Base-by-base conservation (phyloP, 1,140 invertebrate species). In the Hycleus cichorii region DNA sequence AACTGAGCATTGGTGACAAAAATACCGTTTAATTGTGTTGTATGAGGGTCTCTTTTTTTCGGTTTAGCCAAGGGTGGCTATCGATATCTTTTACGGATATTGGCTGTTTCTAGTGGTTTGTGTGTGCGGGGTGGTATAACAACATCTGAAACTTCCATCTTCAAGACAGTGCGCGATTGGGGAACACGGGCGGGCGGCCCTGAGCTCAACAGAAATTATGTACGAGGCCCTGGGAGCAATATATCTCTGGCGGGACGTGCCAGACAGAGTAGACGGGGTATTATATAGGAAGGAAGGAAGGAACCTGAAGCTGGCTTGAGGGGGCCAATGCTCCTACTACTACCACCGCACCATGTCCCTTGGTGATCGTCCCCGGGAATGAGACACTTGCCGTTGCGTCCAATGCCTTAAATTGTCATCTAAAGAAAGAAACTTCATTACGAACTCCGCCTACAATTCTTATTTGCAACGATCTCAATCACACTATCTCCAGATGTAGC, bases 151-250 rank as follows among this genome's bases (percentile, higher is more conserved):
- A 45, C 49, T 52, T 55, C 45, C 54, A 58, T 62, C 49, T 62
- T 7, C 32, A 47, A 62, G 50, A 58, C 48, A 27, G 43, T 52
- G 32, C 32, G 32, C 32, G 32, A 32, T 32, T 32, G 57, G 48
- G 47, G 52, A 57, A 63, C 7, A 7, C 32, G 50, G 26, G 63
- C 49, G 51, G 42, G 58, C 51, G 62, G 57, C 60, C 47, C 59
- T 61, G 57, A 69, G 69, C 66, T 68, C 64, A 46, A 52, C 63
- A 70, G 72, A 71, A 73, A 73, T 73, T 72, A 73, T 73, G 70
- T 71, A 73, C 69, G 67, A 72, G 68, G 69, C 72, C 70, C 67
- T 69, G 72, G 72, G 72, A 73, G 72, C 70, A 66, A 72, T 73
- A 73, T 67, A 72, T 73, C 70, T 66, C 59, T 49, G 45, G 62